Base-by-base conservation (phyloP, 2,797 vertebrate species). In the Falco biarmicus region DNA sequence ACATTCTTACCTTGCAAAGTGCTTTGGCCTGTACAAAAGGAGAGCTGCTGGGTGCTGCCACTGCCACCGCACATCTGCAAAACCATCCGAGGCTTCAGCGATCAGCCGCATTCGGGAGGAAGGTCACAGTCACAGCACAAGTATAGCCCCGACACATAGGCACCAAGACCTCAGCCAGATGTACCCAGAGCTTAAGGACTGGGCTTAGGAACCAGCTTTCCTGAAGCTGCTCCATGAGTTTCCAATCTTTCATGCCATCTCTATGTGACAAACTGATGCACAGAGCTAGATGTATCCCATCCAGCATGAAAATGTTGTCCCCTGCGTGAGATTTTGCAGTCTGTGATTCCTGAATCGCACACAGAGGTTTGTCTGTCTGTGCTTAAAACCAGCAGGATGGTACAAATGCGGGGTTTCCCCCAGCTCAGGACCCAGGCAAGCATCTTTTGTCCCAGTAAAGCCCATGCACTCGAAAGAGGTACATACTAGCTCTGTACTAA, bases 101-200 rank as follows among this genome's bases (percentile, higher is more conserved):
- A 29, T 22, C 54, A 63, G 43, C 18, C 7, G 2, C 28, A 4
- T 53, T 51, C 20, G 50, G 34, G 21, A 88, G 28, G 43, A 83
- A 74, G 22, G 69, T 78, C 20, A 9, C 18, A 43, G 63, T 29
- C 0, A 0, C 25, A 83, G 37, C n/a, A 53, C 50, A 5, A 1
- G 9, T 31, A 56, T 9, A 18, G 47, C 25, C 24, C 15, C 2
- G 1, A 43, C 20, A 41, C 4, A 4, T 2, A 0, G 53, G n/a
- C 37, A 54, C 22, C 1, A 9, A 65, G 13, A 59, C 10, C 28
- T 56, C 34, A 59, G 45, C 31, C 57, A 48, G n/a, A 18, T 9
- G 10, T 50, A n/a, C 13, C 15, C 10, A 22, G 48, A 90, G 6
- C 26, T 53, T 53, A 51, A 70, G 25, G 69, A 11, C 12, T 70